These are phyloP conservation scores for Platynereis dumerilii DNA, from an alignment of 2,888 invertebrate species.

Conservation along the genomic window DNA sequence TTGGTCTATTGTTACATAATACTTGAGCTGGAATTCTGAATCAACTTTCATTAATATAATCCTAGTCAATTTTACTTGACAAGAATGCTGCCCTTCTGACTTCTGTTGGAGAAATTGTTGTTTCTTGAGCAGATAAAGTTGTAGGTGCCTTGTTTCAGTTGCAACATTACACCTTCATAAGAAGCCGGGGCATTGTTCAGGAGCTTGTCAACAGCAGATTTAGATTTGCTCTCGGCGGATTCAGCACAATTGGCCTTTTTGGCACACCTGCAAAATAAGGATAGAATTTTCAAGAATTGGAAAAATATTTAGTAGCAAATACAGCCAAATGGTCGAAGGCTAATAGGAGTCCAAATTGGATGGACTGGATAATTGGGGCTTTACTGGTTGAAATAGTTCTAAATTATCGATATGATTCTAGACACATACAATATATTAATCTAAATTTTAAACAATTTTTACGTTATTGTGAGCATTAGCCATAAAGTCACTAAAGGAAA, in stretches of 20 bases:
- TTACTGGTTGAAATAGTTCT: too few relatives aligned
- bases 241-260: slow-evolving; percentile 15
- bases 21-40: too few relatives aligned
- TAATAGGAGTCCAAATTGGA: too few relatives aligned
- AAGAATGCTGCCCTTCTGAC: slow-evolving; percentile 54
- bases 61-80: slow-evolving; percentile 43
- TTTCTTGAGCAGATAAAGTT: slow-evolving; percentile 60
- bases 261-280: slow-evolving; percentile 26
- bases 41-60: too few relatives aligned
- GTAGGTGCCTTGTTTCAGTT: slow-evolving; percentile 52
- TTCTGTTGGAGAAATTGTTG: slow-evolving; percentile 60
- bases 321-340: too few relatives aligned
- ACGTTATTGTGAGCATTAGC: too few relatives aligned
- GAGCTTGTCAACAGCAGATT: slow-evolving; percentile 43
- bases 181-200: slow-evolving; percentile 62
- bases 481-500: too few relatives aligned
- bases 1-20: too few relatives aligned
- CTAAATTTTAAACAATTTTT: too few relatives aligned
- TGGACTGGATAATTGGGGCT: too few relatives aligned
- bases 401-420: too few relatives aligned
- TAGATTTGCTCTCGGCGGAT: slow-evolving; percentile 2
- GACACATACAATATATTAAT: too few relatives aligned
- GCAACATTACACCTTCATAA: slow-evolving; percentile 55
- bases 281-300: not conserved
- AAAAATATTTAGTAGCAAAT: not conserved